Base-by-base conservation (phyloP, 2,113 vertebrate species). In the Ardeotis arabs region DNA sequence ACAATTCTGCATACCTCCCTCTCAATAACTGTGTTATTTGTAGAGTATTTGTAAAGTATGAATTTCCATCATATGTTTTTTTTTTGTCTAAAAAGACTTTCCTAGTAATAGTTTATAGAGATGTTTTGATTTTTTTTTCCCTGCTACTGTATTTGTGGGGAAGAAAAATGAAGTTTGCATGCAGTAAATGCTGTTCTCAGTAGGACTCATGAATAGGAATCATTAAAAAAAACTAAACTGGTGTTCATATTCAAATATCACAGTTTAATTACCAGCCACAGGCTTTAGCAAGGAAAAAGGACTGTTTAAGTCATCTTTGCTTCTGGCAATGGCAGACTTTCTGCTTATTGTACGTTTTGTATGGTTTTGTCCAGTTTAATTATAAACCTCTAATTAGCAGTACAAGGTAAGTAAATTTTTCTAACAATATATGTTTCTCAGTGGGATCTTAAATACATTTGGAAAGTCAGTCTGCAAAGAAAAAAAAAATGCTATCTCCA, bases 291-390 rank as follows among this genome's bases (percentile, higher is more conserved):
- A 76, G 68, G 47, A 73, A 35, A 83, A 91, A 82, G 14, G 44
- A 80, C 31, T 85, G 16, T 62, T 83, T 63, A 73, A 85, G 31
- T 39, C 22, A 79, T 84, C 70, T 86, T 77, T 88, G 44, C 56
- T 94, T 74, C 56, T 96, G 88, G 90, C 83, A 93, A 60, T 81
- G 44, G 28, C 55, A 70, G 24, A 3, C 8, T 81, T 86, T 63
- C 41, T 95, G 79, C 56, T 86, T 87, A 68, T 77, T 92, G 22
- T 70, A 59, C 13, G 3, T 90, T 95, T 90, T 75, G 47, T 84
- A 6, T 75, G 82, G 5, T 15, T 92, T 89, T 86, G 93, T 94
- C 90, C 95, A 68, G 64, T 90, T 92, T 81, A 68, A 94, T 89
- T 89, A 47, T 70, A 93, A 90, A 78, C 12, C 9, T 84, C 20